Evolutionary conservation across 2,888 invertebrate genomes (phyloP), one percentile per base, ranked within the genome.

Genomic region (Autographa gamma): DNA sequence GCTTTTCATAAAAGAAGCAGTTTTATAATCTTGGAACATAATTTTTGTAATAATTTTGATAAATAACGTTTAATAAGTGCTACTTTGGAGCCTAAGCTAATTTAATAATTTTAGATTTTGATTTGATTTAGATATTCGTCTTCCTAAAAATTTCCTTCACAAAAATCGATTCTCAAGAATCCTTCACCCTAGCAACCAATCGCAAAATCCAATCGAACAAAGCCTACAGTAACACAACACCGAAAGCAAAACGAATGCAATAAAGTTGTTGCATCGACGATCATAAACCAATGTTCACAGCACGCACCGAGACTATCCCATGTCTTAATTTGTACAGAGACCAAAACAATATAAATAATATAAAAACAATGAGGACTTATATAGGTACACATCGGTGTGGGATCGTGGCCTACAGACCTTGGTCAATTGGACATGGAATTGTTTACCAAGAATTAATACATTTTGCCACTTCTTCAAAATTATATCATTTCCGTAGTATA

Each of bases 271-370:
- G 68, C 76, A 67, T 70, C 74, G 68, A 66, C 73, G 75, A 76
- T 83, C 88, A 81, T 83, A 83, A 83, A 83, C 72, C 69, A 80
- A 70, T 69, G 81, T 70, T 66, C 83, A 74, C 89, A 88, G 89
- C 89, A 85, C 84, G 87, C 77, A 75, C 76, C 75, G 73, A 76
- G 77, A 80, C 86, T 88, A 89, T 87, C 87, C 89, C 86, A 80
- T 87, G 91, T 94, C 93, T 94, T 93, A 93, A 94, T 94, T 94
- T 93, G 93, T 93, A 91, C 89, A 87, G 82, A 75, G 70, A 73
- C 81, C 86, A 85, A 86, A 87, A 83, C 88, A 82, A 78, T 89
- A 92, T 93, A 93, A 93, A 93, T 92, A 92, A 93, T 92, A 88
- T 90, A 89, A 91, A 93, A 93, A 93, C 93, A 93, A 93, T 93